Base-by-base conservation (phyloP, 1,140 invertebrate genomes). In the Mycetomoellerius zeteki region DNA sequence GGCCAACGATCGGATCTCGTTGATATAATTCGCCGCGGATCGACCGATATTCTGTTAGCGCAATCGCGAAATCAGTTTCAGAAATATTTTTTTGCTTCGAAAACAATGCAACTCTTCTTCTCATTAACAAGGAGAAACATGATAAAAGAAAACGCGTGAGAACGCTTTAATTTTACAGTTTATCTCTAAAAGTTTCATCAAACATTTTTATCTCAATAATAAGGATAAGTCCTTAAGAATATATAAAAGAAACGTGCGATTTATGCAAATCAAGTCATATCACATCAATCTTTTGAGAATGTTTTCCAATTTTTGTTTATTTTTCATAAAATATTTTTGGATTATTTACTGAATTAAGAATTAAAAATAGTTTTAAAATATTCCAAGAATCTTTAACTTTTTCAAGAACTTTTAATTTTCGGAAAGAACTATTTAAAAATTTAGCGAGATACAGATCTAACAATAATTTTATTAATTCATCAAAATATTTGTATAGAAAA, bases 1-100 rank as follows among this genome's bases (percentile, higher is more conserved):
- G 75, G 73, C 50, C 73, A 60, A 7, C 47, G 33, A 87, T 56
- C 27, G 50, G 80, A 88, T 89, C 86, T 33, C 21, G 27, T 27
- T 33, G 19, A 33, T 24, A 43, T 14, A n/a, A 19, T 67, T 1
- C 12, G 54, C 47, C 60, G 30, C 0, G 58, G 43, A n/a, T 10
- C 43, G 43, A 30, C 30, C 7, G 7, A 19, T n/a, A 43, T 16
- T 50, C 47, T 19, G 21, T 56, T 50, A 56, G 52, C 37, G 78
- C 30, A 30, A 43, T 81, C 24, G 24, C 14, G 60, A 60, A 82
- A 72, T 82, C 27, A 58, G 16, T 33, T 43, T 2, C 14, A 24
- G n/a, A 67, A 27, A 80, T 12, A 33, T 14, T 33, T 43, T 71
- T 56, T 47, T 33, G 6, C 0, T 12, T 12, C 60, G 27, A 52